Conservation (phyloP, 2,888 invertebrate species). For the Chymomyza caudatula region DNA sequence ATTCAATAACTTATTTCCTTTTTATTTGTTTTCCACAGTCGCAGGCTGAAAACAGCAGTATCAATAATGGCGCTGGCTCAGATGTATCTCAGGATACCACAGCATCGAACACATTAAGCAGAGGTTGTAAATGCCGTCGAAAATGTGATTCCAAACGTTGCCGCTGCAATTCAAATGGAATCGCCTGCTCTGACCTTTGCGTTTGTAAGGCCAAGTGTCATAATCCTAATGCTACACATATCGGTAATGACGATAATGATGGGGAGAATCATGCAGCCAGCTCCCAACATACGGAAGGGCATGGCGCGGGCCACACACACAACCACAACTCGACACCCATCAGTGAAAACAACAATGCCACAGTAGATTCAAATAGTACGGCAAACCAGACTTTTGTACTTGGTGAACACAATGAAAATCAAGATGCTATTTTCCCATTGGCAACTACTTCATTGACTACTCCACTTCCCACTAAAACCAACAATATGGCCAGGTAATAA, state of each 20-base stretch:
- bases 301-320: no score
- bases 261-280: neutral
- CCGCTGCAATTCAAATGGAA: slow-evolving; percentile 34
- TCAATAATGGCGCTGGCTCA: neutral
- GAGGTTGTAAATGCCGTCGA: slow-evolving; percentile 54
- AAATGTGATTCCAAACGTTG: slow-evolving; percentile 63
- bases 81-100: neutral
- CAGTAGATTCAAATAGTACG: neutral
- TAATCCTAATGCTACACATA: slow-evolving; percentile 25
- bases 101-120: neutral
- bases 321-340: neutral
- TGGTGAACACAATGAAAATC: neutral
- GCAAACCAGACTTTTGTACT: neutral
- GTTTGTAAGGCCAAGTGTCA: slow-evolving; percentile 28
- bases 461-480: neutral
- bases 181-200: slow-evolving; percentile 23
- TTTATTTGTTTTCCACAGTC: no score
- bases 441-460: no score
- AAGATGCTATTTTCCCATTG: no score
- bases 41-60: neutral
- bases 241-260: slow-evolving; percentile 4
- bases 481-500: neutral
- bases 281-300: no score
- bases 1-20: no score
- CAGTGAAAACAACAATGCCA: neutral